phyloP scores from a whole-genome alignment of 2,797 vertebrate genomes.

The Phylloscopus collybita region DNA sequence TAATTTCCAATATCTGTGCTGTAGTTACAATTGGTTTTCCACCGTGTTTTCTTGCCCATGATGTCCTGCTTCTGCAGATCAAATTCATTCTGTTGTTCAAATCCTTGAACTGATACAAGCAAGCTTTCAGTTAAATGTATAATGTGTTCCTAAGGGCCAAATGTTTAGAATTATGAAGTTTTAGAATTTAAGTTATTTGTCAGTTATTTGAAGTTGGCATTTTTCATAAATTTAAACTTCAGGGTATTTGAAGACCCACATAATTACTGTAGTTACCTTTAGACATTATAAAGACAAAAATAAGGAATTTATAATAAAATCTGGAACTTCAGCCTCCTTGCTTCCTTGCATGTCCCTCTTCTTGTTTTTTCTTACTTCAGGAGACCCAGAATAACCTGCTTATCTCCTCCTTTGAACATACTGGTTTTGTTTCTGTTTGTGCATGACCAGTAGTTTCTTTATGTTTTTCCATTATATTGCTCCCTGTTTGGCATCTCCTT shows the following conservation, averaged over 20 bases:
- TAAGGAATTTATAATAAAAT: neutral
- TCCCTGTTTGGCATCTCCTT: neutral
- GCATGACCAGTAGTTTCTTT: neutral
- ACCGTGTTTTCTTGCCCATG: neutral
- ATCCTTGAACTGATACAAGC: neutral
- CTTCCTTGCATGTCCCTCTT: neutral
- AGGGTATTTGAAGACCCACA: neutral
- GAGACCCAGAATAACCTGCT: neutral
- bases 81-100: neutral
- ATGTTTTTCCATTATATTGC: neutral
- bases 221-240: neutral
- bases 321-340: neutral
- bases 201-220: neutral
- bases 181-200: neutral
- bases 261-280: neutral
- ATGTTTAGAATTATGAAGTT: neutral
- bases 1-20: neutral
- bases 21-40: neutral
- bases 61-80: neutral
- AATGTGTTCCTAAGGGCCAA: neutral
- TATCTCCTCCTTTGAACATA: neutral
- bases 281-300: neutral
- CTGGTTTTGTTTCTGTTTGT: neutral
- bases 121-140: neutral
- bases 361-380: neutral